These are phyloP conservation scores for Drosophila tani DNA, from an alignment of 1,140 invertebrate species.

Conservation along the genomic window DNA sequence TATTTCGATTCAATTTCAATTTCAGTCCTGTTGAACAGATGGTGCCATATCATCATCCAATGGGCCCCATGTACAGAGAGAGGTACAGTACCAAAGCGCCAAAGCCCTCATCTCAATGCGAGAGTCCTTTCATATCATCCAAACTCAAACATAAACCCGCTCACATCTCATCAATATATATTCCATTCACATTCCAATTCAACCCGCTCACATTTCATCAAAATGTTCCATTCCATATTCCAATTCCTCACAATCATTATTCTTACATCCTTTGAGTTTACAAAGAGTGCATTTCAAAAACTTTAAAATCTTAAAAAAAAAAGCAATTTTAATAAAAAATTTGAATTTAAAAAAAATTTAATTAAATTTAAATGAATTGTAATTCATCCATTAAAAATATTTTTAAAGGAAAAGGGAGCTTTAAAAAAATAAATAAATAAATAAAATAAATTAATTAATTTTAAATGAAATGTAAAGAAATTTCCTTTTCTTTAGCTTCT, in stretches of 20 bases:
- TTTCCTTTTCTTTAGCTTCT: too few relatives aligned
- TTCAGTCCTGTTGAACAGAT: constrained; percentile 85
- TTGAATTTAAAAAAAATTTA: too few relatives aligned
- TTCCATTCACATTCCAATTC: constrained; percentile 8
- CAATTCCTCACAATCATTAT: background rate
- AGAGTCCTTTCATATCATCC: constrained; percentile 17
- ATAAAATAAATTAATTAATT: too few relatives aligned
- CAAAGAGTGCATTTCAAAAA: constrained; percentile 3
- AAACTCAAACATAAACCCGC: constrained; percentile 13
- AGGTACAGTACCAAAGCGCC: constrained; percentile 82
- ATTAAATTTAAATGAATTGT: too few relatives aligned
- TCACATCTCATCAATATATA: constrained; percentile 4
- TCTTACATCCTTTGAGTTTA: background rate
- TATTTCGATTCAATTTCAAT: constrained; percentile 77
- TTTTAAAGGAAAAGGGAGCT: too few relatives aligned
- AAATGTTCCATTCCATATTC: constrained; percentile 13
- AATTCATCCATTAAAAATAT: too few relatives aligned
- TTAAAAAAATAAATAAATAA: too few relatives aligned
- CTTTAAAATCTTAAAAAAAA: background rate
- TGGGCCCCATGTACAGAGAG: constrained; percentile 85
- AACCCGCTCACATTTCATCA: constrained; percentile 9
- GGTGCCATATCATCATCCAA: constrained; percentile 85
- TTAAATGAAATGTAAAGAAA: too few relatives aligned
- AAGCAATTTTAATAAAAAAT: too few relatives aligned
- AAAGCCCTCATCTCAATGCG: constrained; percentile 60